A percentile compares a stretch with the other conserved stretches of the same genome.
phyloP scores from a whole-genome alignment of 2,888 invertebrate species.

The Meghimatium bilineatum region DNA sequence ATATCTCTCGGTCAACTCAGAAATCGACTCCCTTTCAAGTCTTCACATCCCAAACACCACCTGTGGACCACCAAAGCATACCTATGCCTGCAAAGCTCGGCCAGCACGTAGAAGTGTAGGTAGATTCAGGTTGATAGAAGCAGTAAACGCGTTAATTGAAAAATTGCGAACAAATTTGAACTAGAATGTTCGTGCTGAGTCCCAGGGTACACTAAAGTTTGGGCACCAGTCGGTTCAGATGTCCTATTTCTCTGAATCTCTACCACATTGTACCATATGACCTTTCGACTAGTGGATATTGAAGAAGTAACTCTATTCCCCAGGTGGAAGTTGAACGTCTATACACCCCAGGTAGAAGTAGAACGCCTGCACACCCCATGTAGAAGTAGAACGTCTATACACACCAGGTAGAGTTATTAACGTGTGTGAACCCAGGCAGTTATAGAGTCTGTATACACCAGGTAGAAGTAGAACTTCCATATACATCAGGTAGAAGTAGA shows the following conservation, averaged over 20 bases:
- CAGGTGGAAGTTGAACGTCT: no score
- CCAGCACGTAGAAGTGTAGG: neutral
- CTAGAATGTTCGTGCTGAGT: neutral
- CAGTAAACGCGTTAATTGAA: conserved; percentile 36
- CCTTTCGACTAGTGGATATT: neutral
- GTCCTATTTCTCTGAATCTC: neutral
- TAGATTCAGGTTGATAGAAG: neutral
- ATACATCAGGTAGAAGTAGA: no score
- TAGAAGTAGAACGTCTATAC: no score
- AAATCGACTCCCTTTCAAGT: conserved; percentile 26
- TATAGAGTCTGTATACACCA: no score
- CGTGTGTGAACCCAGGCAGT: no score
- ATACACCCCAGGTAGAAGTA: no score
- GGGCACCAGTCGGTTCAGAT: neutral
- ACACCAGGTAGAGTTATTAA: no score
- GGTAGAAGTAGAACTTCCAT: no score
- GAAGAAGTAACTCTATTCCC: no score
- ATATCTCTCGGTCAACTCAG: conserved; percentile 29
- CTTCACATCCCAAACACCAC: neutral
- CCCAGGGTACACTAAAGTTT: conserved; percentile 1
- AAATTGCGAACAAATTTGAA: conserved; percentile 38
- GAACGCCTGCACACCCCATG: no score
- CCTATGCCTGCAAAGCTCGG: neutral
- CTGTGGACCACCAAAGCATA: conserved; percentile 27
- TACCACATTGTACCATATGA: conserved; percentile 13